phyloP scores from a whole-genome alignment of 2,888 invertebrate genomes.

The Chrysopilus asiliformis region DNA sequence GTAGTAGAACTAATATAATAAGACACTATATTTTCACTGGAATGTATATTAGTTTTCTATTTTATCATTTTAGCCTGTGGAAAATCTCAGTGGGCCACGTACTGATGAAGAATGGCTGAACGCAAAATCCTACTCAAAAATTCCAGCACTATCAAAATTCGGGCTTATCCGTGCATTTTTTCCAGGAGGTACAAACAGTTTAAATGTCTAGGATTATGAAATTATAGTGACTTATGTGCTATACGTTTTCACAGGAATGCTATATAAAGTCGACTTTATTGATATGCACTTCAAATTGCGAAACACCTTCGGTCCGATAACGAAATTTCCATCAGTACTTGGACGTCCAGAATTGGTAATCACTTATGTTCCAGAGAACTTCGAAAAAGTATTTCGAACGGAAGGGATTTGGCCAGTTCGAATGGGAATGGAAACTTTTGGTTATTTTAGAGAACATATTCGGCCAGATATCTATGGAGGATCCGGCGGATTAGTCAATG shows the following conservation, averaged over 20 bases:
- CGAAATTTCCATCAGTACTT: constrained; percentile 33
- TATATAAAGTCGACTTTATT: constrained; percentile 21
- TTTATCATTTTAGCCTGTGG: too few relatives aligned
- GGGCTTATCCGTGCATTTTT: constrained; percentile 20
- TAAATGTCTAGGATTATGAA: too few relatives aligned
- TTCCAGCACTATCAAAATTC: constrained; percentile 23
- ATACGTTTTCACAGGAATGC: constrained; percentile 19
- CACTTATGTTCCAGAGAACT: constrained; percentile 41
- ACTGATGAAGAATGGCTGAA: constrained; percentile 22
- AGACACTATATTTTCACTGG: too few relatives aligned
- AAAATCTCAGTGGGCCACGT: constrained; percentile 2
- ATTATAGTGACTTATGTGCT: too few relatives aligned
- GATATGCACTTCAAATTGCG: constrained; percentile 22
- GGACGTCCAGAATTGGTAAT: constrained; percentile 31
- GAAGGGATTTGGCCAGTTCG: constrained; percentile 39
- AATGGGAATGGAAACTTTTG: constrained; percentile 32
- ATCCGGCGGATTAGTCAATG: constrained; percentile 25
- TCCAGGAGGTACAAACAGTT: constrained; percentile 23
- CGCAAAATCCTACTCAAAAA: constrained; percentile 21
- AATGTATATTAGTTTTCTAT: too few relatives aligned
- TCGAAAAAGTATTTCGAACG: constrained; percentile 35
- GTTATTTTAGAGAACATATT: constrained; percentile 31
- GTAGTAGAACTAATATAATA: too few relatives aligned
- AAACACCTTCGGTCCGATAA: constrained; percentile 33
- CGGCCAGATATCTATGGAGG: constrained; percentile 33